Base-by-base conservation (phyloP, 2,888 invertebrate species). In the Lasioglossum villosulum region DNA sequence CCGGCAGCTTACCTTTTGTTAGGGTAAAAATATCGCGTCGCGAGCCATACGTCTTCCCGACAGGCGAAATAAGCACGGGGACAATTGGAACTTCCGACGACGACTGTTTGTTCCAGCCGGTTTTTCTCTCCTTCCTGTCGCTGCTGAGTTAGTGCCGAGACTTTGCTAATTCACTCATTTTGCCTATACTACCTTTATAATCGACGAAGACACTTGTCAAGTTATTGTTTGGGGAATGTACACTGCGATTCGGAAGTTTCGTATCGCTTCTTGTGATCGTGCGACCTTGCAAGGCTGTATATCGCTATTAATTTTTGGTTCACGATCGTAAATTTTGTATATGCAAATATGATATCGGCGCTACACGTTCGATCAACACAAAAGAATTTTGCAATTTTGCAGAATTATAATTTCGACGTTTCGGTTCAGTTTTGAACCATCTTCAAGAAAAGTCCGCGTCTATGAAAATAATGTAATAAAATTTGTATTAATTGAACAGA, bases 1-100 rank as follows among this genome's bases (percentile, higher is more conserved):
- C 45, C 19, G 37, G 82, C 77, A 72, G 71, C 76, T 86, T 74
- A 81, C 78, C 86, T 88, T 73, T 88, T 89, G 80, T 89, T 88
- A 84, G 88, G 88, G 89, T 88, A 79, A 88, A 84, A 89, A 86
- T 87, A 91, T 89, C 87, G 90, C 84, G 88, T 86, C 84, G 90
- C 90, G 89, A 83, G 92, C 88, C 92, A 93, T 94, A 93, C 88
- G 92, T 94, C 94, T 94, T 94, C 93, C 88, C 89, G 94, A 94
- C 94, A 93, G 93, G 88, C 92, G 93, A 94, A 94, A 94, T 94
- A 93, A 94, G 94, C 91, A 82, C 90, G 82, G 90, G 91, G 88
- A 93, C 93, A 94, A 94, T 94, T 93, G 93, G 93, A 93, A 93
- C 66, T 89, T 86, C 88, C 82, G 84, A 88, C 77, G 48, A 39